Conservation (phyloP, 2,888 invertebrate genomes). For the Icerya purchasi region DNA sequence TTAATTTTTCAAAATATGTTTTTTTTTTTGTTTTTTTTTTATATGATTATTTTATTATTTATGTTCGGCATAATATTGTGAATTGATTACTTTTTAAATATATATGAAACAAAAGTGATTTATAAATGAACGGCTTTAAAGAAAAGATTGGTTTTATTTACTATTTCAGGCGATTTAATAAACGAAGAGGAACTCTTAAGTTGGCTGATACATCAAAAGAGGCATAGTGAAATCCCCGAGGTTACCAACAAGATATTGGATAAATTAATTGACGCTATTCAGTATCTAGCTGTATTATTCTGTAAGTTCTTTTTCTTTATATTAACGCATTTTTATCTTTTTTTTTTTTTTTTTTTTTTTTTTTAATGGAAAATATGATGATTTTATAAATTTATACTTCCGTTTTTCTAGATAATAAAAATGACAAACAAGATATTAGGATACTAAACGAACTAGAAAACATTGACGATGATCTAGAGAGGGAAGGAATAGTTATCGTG, state of each 20-base stretch:
- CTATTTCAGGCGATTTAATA: slow-evolving; percentile 67
- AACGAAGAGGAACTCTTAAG: slow-evolving; percentile 76
- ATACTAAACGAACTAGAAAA: slow-evolving; percentile 75
- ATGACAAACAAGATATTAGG: slow-evolving; percentile 69
- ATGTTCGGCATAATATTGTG: too few species aligned
- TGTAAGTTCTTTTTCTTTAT: slow-evolving; percentile 48
- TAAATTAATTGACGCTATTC: slow-evolving; percentile 55
- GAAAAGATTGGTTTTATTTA: too few species aligned
- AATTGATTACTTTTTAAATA: too few species aligned
- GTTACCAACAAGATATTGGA: slow-evolving; percentile 88
- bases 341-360: not conserved
- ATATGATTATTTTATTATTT: too few species aligned
- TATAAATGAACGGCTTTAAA: too few species aligned
- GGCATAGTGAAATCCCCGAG: slow-evolving; percentile 75
- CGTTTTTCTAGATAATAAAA: slow-evolving; percentile 58
- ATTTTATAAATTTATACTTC: too few species aligned
- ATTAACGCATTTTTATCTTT: too few species aligned
- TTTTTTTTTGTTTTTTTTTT: too few species aligned
- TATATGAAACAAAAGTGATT: too few species aligned
- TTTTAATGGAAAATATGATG: not conserved
- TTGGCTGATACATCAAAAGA: slow-evolving; percentile 76
- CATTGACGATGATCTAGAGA: slow-evolving; percentile 75
- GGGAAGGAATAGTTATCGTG: slow-evolving; percentile 73
- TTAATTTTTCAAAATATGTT: too few species aligned
- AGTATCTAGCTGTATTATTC: slow-evolving; percentile 70